Percentiles rank a stretch among this genome's conserved stretches.
Conservation (phyloP, 2,888 invertebrate species). For the Drosophila niveifrons region DNA sequence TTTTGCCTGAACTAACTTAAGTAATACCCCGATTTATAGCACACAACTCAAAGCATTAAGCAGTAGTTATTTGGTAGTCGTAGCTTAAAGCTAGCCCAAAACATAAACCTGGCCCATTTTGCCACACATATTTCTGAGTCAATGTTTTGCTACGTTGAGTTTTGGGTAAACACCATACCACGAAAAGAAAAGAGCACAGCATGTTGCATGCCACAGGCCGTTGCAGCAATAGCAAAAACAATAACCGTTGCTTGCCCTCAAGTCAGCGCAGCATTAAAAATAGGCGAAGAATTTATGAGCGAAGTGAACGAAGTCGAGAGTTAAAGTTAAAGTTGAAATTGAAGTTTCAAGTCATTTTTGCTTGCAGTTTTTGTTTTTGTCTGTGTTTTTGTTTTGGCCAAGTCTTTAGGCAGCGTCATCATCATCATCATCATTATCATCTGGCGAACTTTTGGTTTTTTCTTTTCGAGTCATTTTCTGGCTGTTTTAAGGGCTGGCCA, state of each 20-base stretch:
- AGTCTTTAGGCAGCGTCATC: constrained; percentile 7
- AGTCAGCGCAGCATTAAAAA: constrained; percentile 47
- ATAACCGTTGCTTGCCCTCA: constrained; percentile 36
- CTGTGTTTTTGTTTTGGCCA: constrained; percentile 14
- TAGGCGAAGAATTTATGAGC: constrained; percentile 40
- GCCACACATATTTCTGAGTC: constrained; percentile 25
- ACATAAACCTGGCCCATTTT: constrained; percentile 5
- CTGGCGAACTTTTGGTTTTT: constrained; percentile 8
- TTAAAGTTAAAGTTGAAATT: constrained; percentile 28
- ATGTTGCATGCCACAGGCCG: constrained; percentile 41
- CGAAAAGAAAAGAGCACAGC: constrained; percentile 22
- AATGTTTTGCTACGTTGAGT: constrained; percentile 16
- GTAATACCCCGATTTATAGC: background rate
- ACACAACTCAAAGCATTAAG: background rate
- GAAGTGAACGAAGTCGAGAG: constrained; percentile 44
- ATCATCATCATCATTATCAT: constrained; percentile 18
- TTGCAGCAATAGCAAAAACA: constrained; percentile 17
- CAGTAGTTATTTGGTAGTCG: background rate
- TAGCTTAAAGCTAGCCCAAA: background rate
- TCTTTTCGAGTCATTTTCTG: constrained; percentile 5
- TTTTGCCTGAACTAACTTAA: background rate
- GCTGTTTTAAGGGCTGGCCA: constrained; percentile 13
- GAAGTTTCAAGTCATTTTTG: constrained; percentile 43
- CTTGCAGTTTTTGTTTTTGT: constrained; percentile 24
- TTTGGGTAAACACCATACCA: constrained; percentile 22